phyloP scores from a whole-genome alignment of 1,140 invertebrate species.

The Augochlora pura region DNA sequence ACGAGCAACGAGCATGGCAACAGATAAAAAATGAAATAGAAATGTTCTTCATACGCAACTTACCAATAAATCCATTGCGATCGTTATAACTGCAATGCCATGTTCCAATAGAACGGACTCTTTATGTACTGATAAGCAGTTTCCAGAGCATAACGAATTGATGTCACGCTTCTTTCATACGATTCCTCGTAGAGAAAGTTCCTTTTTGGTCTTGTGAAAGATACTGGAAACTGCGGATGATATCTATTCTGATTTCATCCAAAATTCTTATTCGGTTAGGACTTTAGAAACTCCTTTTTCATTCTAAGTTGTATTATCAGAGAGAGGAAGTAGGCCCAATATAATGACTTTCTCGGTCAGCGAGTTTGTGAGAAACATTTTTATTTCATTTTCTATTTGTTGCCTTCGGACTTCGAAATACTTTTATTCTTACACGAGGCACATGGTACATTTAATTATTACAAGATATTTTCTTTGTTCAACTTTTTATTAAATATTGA shows the following conservation, averaged over 20 bases:
- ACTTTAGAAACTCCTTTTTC: too few relatives aligned
- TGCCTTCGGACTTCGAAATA: slow-evolving; percentile 83
- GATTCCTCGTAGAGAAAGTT: slow-evolving; percentile 34
- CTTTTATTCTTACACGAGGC: slow-evolving; percentile 86
- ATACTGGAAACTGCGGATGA: too few relatives aligned
- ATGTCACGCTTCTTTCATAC: slow-evolving; percentile 20
- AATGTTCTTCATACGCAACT: background rate
- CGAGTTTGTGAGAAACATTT: background rate
- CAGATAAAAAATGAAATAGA: background rate
- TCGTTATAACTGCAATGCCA: background rate
- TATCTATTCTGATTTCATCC: background rate
- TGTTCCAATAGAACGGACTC: slow-evolving; percentile 1
- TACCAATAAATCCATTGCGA: slow-evolving; percentile 38
- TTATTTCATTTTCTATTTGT: too few relatives aligned
- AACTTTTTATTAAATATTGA: too few relatives aligned
- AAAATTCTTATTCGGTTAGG: too few relatives aligned
- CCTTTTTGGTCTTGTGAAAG: background rate
- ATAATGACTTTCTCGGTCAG: too few relatives aligned
- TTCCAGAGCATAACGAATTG: slow-evolving; percentile 55
- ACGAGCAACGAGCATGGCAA: background rate
- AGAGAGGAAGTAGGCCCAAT: too few relatives aligned
- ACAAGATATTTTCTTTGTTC: background rate
- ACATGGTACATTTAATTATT: slow-evolving; percentile 31
- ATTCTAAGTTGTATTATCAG: too few relatives aligned
- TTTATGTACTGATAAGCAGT: slow-evolving; percentile 36